Percentiles rank a stretch among this genome's conserved stretches.
Conservation (phyloP, 2,797 vertebrate genomes). For the Crocodylus rhombifer region DNA sequence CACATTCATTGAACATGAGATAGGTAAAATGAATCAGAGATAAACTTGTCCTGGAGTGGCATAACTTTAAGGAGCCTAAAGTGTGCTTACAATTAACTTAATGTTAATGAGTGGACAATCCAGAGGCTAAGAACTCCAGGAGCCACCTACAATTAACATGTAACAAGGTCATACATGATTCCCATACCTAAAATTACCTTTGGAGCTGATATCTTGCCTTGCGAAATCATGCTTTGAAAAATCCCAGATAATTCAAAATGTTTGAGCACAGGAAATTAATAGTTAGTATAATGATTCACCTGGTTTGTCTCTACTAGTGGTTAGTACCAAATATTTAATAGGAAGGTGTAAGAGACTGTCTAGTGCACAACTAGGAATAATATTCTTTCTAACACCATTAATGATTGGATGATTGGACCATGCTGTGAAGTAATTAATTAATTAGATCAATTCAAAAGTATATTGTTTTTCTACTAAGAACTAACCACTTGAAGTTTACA, state of each 20-base stretch:
- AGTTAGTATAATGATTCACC: neutral
- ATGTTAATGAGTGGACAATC: no score
- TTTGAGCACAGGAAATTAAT: neutral
- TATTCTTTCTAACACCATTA: neutral
- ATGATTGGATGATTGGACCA: neutral
- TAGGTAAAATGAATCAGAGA: no score
- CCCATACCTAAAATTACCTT: neutral
- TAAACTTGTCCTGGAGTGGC: no score
- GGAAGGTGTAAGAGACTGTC: neutral
- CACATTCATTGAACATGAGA: no score
- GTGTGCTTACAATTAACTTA: neutral
- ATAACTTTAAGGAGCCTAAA: neutral
- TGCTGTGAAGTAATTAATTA: neutral
- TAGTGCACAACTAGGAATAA: neutral
- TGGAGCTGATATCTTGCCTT: neutral
- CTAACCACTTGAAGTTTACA: neutral
- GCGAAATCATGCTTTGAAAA: neutral
- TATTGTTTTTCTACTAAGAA: neutral
- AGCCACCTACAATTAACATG: no score
- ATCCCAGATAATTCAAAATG: neutral
- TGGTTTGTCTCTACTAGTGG: neutral
- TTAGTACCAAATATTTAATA: neutral
- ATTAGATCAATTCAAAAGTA: rapidly evolving
- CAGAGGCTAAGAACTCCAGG: no score
- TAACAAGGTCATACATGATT: neutral